These are phyloP conservation scores for Tyto alba DNA, from an alignment of 2,113 vertebrate species.

Conservation along the genomic window DNA sequence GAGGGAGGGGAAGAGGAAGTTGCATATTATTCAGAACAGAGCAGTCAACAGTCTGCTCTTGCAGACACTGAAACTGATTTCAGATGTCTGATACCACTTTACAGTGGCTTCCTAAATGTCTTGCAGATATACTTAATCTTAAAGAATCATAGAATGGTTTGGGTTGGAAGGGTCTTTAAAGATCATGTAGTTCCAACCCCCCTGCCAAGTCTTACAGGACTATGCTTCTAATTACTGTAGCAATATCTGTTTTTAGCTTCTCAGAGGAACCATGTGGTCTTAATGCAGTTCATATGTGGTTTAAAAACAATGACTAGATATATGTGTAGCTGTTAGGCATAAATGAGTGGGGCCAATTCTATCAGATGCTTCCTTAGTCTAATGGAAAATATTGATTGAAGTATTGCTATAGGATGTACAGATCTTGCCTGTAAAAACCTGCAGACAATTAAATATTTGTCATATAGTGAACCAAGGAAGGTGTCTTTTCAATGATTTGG, in stretches of 20 bases:
- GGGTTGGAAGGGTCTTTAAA: too few relatives aligned
- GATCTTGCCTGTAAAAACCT: background rate
- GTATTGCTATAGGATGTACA: background rate
- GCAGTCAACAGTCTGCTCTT: background rate
- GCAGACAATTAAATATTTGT: background rate
- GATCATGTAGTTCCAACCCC: too few relatives aligned
- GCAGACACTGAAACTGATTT: background rate
- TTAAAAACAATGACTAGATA: background rate
- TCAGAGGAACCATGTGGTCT: background rate
- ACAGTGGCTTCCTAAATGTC: background rate
- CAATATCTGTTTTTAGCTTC: background rate
- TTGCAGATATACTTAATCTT: background rate
- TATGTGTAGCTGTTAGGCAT: background rate
- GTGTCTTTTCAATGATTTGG: background rate
- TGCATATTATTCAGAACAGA: background rate
- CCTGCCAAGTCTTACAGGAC: background rate
- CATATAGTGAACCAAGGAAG: background rate
- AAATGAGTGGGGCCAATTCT: background rate
- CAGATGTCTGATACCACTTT: background rate
- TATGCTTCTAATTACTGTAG: background rate
- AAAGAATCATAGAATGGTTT: too few relatives aligned
- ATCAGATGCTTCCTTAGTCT: background rate
- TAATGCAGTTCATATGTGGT: background rate
- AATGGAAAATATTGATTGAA: slow-evolving; percentile 16
- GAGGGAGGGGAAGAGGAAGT: background rate